Conservation (phyloP, 2,888 invertebrate species). For the Drosophila prolongata region DNA sequence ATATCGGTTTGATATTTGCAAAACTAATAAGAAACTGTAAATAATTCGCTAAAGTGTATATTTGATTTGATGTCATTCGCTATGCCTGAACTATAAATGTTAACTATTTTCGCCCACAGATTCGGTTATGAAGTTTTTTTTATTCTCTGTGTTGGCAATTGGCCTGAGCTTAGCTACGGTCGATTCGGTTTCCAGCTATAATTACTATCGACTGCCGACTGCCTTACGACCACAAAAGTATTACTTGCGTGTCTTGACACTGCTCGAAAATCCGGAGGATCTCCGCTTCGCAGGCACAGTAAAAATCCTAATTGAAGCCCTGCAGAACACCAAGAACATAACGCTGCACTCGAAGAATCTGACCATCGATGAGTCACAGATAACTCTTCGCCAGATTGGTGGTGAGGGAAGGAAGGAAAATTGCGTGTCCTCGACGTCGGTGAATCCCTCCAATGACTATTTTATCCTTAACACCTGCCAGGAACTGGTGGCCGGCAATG, state of each 20-base stretch:
- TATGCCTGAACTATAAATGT: background rate
- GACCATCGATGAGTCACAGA: constrained; percentile 84
- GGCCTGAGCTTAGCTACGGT: constrained; percentile 33
- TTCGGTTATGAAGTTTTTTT: constrained; percentile 51
- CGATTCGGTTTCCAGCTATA: constrained; percentile 54
- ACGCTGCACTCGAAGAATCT: constrained; percentile 88
- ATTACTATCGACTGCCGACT: constrained; percentile 83
- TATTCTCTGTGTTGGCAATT: constrained; percentile 43
- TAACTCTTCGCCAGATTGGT: constrained; percentile 66
- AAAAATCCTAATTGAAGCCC: constrained; percentile 81
- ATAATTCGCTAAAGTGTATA: background rate
- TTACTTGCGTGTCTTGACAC: constrained; percentile 83
- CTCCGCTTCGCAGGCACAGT: constrained; percentile 84
- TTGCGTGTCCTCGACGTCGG: constrained; percentile 84
- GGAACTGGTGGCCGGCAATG: constrained; percentile 83
- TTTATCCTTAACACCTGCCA: constrained; percentile 86
- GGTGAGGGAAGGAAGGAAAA: constrained; percentile 57
- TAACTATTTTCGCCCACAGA: background rate
- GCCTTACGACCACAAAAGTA: constrained; percentile 84
- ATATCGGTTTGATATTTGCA: too few relatives aligned
- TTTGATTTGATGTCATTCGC: background rate
- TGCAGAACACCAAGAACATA: constrained; percentile 86
- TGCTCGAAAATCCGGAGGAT: constrained; percentile 82
- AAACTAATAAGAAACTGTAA: background rate
- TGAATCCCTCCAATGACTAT: constrained; percentile 86